Evolutionary conservation across 1,140 invertebrate species (phyloP).

Genomic region (Aphaenogaster ashmeadi): DNA sequence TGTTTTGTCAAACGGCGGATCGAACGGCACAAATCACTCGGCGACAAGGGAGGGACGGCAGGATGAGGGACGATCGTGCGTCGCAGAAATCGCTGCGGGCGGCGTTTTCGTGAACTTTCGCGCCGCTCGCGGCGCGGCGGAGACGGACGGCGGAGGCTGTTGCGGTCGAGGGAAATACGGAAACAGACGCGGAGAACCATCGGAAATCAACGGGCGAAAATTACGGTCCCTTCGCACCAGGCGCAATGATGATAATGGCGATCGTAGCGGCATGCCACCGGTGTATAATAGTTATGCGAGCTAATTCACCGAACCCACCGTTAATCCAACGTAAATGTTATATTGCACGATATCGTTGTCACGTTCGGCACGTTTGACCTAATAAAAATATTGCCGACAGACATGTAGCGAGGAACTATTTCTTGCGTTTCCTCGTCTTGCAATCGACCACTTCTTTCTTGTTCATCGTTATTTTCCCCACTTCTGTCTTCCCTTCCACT

Average conservation of each 20-base stretch:
- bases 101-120: constrained; percentile 58
- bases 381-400: constrained; percentile 43
- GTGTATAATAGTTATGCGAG: constrained; percentile 23
- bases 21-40: constrained; percentile 71
- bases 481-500: constrained; percentile 25
- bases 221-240: constrained; percentile 10
- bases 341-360: constrained; percentile 28
- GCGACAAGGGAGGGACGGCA: constrained; percentile 6
- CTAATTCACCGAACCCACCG: constrained; percentile 31
- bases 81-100: constrained; percentile 65
- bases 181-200: constrained; percentile 20
- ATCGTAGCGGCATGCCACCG: neutral
- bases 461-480: constrained; percentile 28
- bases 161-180: constrained; percentile 40
- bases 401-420: neutral
- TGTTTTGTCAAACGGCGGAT: constrained; percentile 73
- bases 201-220: constrained; percentile 56
- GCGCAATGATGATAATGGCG: constrained; percentile 6
- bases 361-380: constrained; percentile 34
- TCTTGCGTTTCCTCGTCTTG: neutral
- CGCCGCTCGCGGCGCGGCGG: too few relatives aligned
- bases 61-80: constrained; percentile 11
- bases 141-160: neutral
- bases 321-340: constrained; percentile 23
- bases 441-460: constrained; percentile 25